A percentile compares a stretch with the other conserved stretches of the same genome.
phyloP scores from a whole-genome alignment of 1,140 invertebrate species.

The Eubasilissa regina region DNA sequence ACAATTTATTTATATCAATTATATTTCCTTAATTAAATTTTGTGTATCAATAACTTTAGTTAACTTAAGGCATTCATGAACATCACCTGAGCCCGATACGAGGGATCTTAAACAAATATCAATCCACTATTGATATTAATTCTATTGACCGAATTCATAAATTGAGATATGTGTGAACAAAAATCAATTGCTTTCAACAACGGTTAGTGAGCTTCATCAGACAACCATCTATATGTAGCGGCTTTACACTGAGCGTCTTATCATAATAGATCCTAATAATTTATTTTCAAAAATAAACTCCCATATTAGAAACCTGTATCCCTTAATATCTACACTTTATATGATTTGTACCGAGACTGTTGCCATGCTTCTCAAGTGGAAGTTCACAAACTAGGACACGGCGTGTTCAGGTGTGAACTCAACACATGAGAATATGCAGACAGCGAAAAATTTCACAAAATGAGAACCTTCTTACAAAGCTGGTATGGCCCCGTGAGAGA shows the following conservation, averaged over 20 bases:
- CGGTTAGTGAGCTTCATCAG: slow-evolving; percentile 13
- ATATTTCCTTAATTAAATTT: slow-evolving; percentile 31
- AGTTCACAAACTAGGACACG: neutral
- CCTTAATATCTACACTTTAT: slow-evolving; percentile 60
- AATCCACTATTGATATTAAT: slow-evolving; percentile 15
- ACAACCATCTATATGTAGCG: slow-evolving; percentile 3
- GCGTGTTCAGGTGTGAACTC: neutral
- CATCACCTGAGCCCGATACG: slow-evolving; percentile 26
- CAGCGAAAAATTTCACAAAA: slow-evolving; percentile 21
- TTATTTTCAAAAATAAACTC: slow-evolving; percentile 60
- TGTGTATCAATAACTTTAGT: slow-evolving; percentile 42
- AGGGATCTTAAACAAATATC: slow-evolving; percentile 27
- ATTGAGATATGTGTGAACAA: slow-evolving; percentile 38
- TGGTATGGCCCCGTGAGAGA: neutral
- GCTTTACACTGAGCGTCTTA: slow-evolving; percentile 54
- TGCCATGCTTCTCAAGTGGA: neutral
- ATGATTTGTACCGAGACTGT: slow-evolving; percentile 58
- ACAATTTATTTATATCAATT: slow-evolving; percentile 33
- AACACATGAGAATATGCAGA: neutral
- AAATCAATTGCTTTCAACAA: slow-evolving; percentile 26
- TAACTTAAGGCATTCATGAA: slow-evolving; percentile 46
- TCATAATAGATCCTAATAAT: slow-evolving; percentile 54
- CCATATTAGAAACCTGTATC: slow-evolving; percentile 56
- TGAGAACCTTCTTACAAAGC: neutral
- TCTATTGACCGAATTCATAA: slow-evolving; percentile 3